A percentile compares a stretch with the other conserved stretches of the same genome.
These are phyloP conservation scores for Trachelus stipa DNA, from an alignment of 2,888 invertebrate genomes.

Conservation along the genomic window DNA sequence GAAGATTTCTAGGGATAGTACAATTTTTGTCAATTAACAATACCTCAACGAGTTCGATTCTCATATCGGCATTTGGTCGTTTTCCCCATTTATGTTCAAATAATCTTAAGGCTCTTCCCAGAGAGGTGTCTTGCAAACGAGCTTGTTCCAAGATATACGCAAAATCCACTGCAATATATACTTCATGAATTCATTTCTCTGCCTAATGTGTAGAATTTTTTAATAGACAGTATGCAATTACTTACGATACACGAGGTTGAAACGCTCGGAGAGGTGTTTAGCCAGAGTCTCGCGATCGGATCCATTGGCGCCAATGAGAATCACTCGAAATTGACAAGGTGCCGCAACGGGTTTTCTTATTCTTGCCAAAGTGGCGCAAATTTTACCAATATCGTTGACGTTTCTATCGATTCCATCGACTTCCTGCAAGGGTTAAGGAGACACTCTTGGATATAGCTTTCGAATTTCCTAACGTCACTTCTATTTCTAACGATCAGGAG, in stretches of 20 bases:
- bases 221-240: conserved; percentile 8
- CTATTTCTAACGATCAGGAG: conserved; percentile 43
- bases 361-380: conserved; percentile 60
- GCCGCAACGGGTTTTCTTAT: conserved; percentile 62
- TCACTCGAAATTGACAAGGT: conserved; percentile 71
- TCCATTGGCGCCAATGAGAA: conserved; percentile 73
- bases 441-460: not conserved
- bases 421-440: conserved; percentile 47
- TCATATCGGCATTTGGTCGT: conserved; percentile 36
- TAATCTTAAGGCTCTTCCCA: conserved; percentile 41
- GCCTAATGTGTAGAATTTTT: not conserved
- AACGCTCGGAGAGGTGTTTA: conserved; percentile 67
- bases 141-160: conserved; percentile 69
- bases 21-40: not conserved
- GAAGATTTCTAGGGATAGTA: conserved; percentile 54
- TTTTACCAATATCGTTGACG: conserved; percentile 61
- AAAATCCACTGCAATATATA: conserved; percentile 69
- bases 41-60: conserved; percentile 53
- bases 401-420: conserved; percentile 56
- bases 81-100: conserved; percentile 37
- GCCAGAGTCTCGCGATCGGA: conserved; percentile 72
- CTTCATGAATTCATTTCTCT: conserved; percentile 49
- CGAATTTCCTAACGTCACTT: not conserved
- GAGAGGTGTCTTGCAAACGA: conserved; percentile 54
- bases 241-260: conserved; percentile 70